Conservation (phyloP, 2,113 vertebrate species). For the Symphodus melops region DNA sequence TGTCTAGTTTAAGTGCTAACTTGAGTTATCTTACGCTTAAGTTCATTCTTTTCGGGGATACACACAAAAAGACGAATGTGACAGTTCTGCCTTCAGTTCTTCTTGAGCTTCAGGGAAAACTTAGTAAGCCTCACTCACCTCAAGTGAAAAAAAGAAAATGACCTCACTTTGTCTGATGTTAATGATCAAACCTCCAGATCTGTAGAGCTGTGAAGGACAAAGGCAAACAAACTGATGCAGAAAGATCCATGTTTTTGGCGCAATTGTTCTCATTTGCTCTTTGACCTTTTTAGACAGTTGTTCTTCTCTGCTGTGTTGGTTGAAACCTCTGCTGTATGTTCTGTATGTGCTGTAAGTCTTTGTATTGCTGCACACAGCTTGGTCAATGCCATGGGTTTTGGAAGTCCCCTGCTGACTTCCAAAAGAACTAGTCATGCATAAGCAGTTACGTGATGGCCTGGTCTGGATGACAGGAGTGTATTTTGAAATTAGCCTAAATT, state of each 20-base stretch:
- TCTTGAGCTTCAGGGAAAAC: conserved; percentile 64
- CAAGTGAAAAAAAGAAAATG: conserved; percentile 4
- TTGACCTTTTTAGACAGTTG: background rate
- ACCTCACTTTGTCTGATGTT: background rate
- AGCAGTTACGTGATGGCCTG: conserved; percentile 16
- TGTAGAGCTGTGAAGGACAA: conserved; percentile 14
- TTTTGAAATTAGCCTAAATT: conserved; percentile 31
- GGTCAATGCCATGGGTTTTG: conserved; percentile 6
- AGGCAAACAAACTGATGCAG: conserved; percentile 16
- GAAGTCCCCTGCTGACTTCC: background rate
- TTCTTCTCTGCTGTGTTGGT: conserved; percentile 30
- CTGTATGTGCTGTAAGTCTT: conserved; percentile 13
- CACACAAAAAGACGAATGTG: conserved; percentile 49
- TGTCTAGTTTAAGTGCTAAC: conserved; percentile 43
- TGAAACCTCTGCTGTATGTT: conserved; percentile 30
- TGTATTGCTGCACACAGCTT: conserved; percentile 23
- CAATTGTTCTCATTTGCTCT: conserved; percentile 9
- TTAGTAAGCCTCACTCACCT: conserved; percentile 44
- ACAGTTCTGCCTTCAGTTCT: conserved; percentile 55
- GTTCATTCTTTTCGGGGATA: conserved; percentile 10
- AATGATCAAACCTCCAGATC: conserved; percentile 4
- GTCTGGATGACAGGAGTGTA: conserved; percentile 31
- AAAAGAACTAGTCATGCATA: background rate
- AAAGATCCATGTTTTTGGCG: background rate
- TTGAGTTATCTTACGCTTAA: background rate